These are phyloP conservation scores for Dicerorhinus sumatrensis DNA, from an alignment of 2,113 vertebrate species.

Conservation along the genomic window DNA sequence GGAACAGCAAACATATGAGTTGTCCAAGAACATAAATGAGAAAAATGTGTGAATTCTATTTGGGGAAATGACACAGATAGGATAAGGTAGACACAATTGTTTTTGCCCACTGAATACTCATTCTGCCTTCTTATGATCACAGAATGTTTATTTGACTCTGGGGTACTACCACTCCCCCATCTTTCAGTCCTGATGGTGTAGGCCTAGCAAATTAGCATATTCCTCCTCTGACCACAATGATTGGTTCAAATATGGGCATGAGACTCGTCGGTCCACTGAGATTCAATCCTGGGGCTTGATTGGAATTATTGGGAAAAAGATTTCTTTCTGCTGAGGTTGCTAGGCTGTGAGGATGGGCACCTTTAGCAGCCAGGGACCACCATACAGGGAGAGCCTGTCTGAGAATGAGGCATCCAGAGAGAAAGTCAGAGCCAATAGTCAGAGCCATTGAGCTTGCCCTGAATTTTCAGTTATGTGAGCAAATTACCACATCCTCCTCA, in stretches of 20 bases:
- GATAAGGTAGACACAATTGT: not conserved
- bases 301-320: not conserved
- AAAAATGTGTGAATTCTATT: slow-evolving; percentile 33
- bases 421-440: not conserved
- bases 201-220: not conserved
- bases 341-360: not conserved
- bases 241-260: not conserved
- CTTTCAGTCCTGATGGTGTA: not conserved
- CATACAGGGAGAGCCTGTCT: not conserved
- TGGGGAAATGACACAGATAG: not conserved
- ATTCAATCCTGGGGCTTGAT: not conserved
- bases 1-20: not conserved
- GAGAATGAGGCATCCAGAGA: not conserved
- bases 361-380: not conserved
- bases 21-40: not conserved
- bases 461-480: not conserved
- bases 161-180: not conserved
- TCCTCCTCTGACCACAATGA: not conserved
- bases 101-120: not conserved
- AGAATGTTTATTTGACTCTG: not conserved
- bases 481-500: not conserved
- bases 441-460: not conserved
- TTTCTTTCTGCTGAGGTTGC: not conserved
- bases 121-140: not conserved
- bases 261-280: not conserved